Conservation (phyloP, 2,888 invertebrate species). For the Acanthosoma haemorrhoidale region DNA sequence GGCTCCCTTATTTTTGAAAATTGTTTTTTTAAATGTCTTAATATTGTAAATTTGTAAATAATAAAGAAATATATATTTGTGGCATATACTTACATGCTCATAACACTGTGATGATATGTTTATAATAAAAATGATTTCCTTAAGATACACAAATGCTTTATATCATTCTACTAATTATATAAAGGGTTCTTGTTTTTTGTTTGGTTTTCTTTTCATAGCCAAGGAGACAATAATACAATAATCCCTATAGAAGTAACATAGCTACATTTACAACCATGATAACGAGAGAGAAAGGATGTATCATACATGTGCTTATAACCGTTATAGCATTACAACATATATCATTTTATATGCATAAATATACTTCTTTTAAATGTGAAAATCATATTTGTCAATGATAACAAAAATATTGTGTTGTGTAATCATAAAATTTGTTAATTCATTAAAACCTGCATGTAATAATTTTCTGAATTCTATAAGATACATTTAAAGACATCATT, state of each 20-base stretch:
- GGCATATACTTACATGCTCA: slow-evolving; percentile 7
- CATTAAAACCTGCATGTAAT: too few species aligned
- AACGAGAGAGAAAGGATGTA: too few species aligned
- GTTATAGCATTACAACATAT: too few species aligned
- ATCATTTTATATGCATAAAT: too few species aligned
- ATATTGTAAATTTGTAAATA: slow-evolving; percentile 10
- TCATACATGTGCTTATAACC: too few species aligned
- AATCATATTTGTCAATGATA: too few species aligned
- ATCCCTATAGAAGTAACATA: background rate
- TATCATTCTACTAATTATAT: background rate
- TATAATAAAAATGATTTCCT: background rate
- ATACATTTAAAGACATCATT: too few species aligned
- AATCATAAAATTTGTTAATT: too few species aligned
- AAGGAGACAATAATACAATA: background rate
- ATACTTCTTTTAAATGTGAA: too few species aligned
- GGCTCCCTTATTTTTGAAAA: background rate
- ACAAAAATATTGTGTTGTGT: too few species aligned
- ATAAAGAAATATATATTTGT: slow-evolving; percentile 12
- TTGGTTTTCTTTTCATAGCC: background rate
- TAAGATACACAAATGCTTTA: background rate
- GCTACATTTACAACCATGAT: too few species aligned
- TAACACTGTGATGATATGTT: slow-evolving; percentile 3
- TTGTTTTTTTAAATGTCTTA: background rate
- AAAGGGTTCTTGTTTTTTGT: background rate
- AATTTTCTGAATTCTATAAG: too few species aligned